Percentiles rank a stretch among this genome's conserved stretches.
These are phyloP conservation scores for Omphaloscelis lunosa DNA, from an alignment of 2,888 invertebrate genomes.

Conservation along the genomic window DNA sequence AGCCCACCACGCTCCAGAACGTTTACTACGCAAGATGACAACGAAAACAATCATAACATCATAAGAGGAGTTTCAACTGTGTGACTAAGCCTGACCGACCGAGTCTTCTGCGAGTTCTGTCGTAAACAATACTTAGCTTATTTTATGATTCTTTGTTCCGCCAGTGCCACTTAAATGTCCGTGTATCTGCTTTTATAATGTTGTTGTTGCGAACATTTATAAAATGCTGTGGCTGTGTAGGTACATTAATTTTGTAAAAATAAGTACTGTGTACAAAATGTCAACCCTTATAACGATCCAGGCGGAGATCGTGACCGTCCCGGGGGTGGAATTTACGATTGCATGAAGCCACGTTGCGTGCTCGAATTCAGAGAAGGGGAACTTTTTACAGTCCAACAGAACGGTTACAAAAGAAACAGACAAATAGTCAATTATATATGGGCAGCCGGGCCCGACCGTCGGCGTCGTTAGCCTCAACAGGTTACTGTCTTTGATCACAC, in stretches of 20 bases:
- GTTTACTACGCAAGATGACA: conserved; percentile 66
- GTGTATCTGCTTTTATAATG: conserved; percentile 36
- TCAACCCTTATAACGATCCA: conserved; percentile 65
- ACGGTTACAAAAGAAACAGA: conserved; percentile 54
- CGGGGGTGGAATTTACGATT: conserved; percentile 72
- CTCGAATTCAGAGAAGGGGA: conserved; percentile 55
- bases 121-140: conserved; percentile 37
- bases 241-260: conserved; percentile 52
- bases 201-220: conserved; percentile 7
- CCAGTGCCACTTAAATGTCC: conserved; percentile 24
- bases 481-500: conserved; percentile 68
- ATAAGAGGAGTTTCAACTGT: conserved; percentile 51
- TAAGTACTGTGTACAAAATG: conserved; percentile 58
- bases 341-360: conserved; percentile 70
- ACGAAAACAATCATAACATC: conserved; percentile 63
- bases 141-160: conserved; percentile 52
- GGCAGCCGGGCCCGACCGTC: conserved; percentile 32
- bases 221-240: conserved; percentile 21
- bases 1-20: conserved; percentile 52
- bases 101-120: conserved; percentile 41
- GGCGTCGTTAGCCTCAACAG: conserved; percentile 70
- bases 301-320: conserved; percentile 66
- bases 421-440: conserved; percentile 65
- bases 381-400: conserved; percentile 49
- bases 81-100: conserved; percentile 57